Evolutionary conservation across 2,888 invertebrate species (phyloP), one percentile per base, ranked within the genome.

Genomic region (Tillus elongatus): DNA sequence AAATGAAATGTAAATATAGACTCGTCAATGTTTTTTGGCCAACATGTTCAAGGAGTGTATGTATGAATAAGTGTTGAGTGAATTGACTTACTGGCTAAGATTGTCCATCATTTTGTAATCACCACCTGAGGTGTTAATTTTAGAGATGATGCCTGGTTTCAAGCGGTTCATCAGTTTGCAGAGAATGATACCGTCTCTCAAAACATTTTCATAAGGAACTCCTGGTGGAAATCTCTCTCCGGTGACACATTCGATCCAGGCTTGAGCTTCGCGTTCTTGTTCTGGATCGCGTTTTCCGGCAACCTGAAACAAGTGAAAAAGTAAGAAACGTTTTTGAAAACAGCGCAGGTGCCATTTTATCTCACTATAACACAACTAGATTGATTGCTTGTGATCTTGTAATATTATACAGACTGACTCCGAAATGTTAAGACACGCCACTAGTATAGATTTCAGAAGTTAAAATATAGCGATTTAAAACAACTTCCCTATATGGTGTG

Each of bases 71-170:
- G n/a, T n/a, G n/a, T n/a, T n/a, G n/a, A n/a, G n/a, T n/a, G n/a
- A n/a, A n/a, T n/a, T n/a, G 39, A 77, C 82, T 74, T 63, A 95
- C 84, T 86, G 85, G 66, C 77, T 85, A 42, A 93, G 82, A 61
- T 95, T 95, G 60, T 95, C 93, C 92, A 95, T 93, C 74, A 88
- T 82, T 61, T 92, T 93, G 72, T 95, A 95, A 56, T 92, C 91
- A 3, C 90, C 89, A 2, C 90, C 89, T 1, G 78, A 76, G 14
- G 78, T 72, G 66, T 91, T 90, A 57, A 93, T 79, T 64, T 84
- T 89, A 46, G 78, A 72, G 54, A 92, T 79, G 55, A 82, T 75
- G 35, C 91, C 92, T 0, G 92, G 91, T 54, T 79, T 73, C 10
- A 95, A 72, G 49, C 82, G 77, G 70, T 92, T 92, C 80, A 93